Evolutionary conservation across 2,113 vertebrate species (phyloP), one percentile per base, ranked within the genome.

Genomic region (Calidris pugnax): DNA sequence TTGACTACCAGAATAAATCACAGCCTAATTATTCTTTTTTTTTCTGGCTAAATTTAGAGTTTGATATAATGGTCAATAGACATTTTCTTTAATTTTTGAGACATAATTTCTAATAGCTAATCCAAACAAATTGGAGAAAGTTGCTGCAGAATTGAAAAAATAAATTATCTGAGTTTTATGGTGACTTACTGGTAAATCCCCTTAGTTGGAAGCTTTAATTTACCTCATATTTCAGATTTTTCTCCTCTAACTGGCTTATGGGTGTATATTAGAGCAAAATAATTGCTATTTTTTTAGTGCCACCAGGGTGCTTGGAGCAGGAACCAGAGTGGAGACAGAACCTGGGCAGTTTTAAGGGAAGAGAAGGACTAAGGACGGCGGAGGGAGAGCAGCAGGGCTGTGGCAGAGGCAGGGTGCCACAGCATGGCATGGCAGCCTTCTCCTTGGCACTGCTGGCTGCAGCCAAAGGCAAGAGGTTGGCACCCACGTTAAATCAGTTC

Each of bases 51-150:
- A 96, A 97, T 96, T 97, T 95, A 95, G 96, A 89, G 91, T 96
- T 96, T 97, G 93, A 96, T 97, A 91, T 95, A 97, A 85, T 91
- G 93, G 94, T 94, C 94, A 95, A 96, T 85, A 96, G 94, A 90
- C 67, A 66, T 91, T 96, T 96, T 87, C 93, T 96, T 96, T 94
- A 93, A 94, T 96, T 96, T 95, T 96, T 94, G 95, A 88, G 90
- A 88, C 75, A 63, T 91, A 66, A 80, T 94, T 93, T 96, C 87
- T 90, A 94, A 87, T 76, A 93, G 81, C 78, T 96, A 91, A 91
- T 93, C 89, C 93, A 95, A 95, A 95, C 18, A 22, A 94, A 95
- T 75, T 94, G 82, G 71, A 71, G 78, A 91, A 96, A 96, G 84
- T 97, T 93, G 87, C 94, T 91, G 89, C 66, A 93, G 95, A 95